These are phyloP conservation scores for Archegozetes longisetosus DNA, from an alignment of 1,140 invertebrate genomes.

Conservation along the genomic window DNA sequence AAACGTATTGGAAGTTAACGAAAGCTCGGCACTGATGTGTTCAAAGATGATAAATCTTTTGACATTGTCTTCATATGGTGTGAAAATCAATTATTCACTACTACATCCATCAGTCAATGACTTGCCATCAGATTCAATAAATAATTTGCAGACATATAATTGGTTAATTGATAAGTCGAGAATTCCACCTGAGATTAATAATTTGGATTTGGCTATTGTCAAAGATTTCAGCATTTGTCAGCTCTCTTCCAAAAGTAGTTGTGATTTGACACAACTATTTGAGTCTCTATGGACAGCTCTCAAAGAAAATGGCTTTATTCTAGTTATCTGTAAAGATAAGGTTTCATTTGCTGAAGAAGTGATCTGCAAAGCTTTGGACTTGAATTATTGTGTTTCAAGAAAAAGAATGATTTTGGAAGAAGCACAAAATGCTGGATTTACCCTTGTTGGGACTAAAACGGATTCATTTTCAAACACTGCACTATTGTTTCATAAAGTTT, in stretches of 20 bases:
- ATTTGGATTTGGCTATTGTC: slow-evolving; percentile 27
- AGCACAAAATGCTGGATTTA: no score
- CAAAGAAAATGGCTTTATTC: slow-evolving; percentile 50
- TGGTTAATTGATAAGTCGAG: slow-evolving; percentile 7
- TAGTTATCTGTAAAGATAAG: no score
- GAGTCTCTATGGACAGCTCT: slow-evolving; percentile 34
- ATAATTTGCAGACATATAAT: not conserved
- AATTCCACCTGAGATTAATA: slow-evolving; percentile 4
- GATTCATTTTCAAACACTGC: no score
- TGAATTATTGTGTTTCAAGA: no score
- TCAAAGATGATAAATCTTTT: slow-evolving; percentile 13
- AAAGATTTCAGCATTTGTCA: slow-evolving; percentile 23
- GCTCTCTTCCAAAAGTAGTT: slow-evolving; percentile 18
- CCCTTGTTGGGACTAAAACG: no score
- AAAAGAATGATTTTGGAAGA: no score
- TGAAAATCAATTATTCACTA: slow-evolving; percentile 2
- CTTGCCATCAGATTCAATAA: not conserved
- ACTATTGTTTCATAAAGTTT: no score
- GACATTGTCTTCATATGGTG: not conserved
- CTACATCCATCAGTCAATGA: not conserved
- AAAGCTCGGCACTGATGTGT: not conserved
- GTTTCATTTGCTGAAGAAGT: no score
- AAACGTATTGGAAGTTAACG: not conserved
- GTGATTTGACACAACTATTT: slow-evolving; percentile 27
- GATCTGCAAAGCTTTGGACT: no score